Base-by-base conservation (phyloP, 2,888 invertebrate genomes). In the Meloe dianella region DNA sequence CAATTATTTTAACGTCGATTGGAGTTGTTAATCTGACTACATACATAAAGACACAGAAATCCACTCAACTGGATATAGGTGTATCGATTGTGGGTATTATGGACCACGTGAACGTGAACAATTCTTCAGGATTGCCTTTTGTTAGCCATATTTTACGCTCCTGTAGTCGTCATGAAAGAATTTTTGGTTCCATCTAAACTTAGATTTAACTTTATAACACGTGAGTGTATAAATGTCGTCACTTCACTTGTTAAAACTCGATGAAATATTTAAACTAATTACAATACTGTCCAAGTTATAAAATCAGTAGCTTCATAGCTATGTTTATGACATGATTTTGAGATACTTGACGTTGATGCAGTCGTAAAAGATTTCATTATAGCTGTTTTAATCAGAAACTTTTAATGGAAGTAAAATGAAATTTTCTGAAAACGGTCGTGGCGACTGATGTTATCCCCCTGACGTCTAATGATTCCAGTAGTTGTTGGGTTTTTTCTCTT, bases 11-110 rank as follows among this genome's bases (percentile, higher is more conserved):
- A 38, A 54, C 57, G n/a, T 14, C 12, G 24, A 54, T 56, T 57
- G 56, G 62, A 71, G 65, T 63, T 60, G 58, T 68, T 66, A 69
- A 67, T 61, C 61, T 73, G 73, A 67, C 35, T 65, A 61, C 64
- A 69, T 71, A 62, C 64, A 68, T 67, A 74, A 73, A 72, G 70
- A 77, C 77, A 77, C 74, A 75, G 77, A 71, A 77, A 75, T 74
- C 75, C 77, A 77, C 76, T 78, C 76, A 75, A 72, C 73, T 73
- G 73, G 27, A 27, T 27, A 27, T 73, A 70, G 65, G 65, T 60
- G 71, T 68, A 77, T 77, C 76, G 77, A 77, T 77, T 75, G 27
- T 71, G 63, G 27, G 4, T 3, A 27, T 27, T 27, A 27, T 27
- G 27, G 72, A 71, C 70, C 74, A 74, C 74, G 71, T 73, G 75